Conservation (phyloP, 1,140 invertebrate genomes). For the Aphis gossypii region DNA sequence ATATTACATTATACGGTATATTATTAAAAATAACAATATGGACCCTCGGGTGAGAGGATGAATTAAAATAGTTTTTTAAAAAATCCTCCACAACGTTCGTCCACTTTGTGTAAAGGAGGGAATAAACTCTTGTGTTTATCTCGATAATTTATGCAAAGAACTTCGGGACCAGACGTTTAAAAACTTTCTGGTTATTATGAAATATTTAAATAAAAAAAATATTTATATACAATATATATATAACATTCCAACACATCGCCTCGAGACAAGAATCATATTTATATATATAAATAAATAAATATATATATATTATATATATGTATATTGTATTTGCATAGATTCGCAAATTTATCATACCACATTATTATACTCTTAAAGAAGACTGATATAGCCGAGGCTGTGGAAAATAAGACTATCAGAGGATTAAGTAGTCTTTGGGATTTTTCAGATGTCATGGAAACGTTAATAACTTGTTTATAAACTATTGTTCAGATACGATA, state of each 20-base stretch:
- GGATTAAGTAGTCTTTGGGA: background rate
- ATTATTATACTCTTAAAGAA: background rate
- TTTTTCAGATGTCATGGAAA: background rate
- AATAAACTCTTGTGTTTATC: background rate
- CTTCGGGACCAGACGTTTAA: conserved; percentile 20
- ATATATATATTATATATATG: background rate
- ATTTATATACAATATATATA: background rate
- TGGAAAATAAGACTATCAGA: background rate
- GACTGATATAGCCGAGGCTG: background rate
- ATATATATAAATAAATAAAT: too few species aligned
- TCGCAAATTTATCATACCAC: background rate
- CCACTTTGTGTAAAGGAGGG: too few species aligned
- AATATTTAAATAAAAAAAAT: background rate
- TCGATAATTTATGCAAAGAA: conserved; percentile 22
- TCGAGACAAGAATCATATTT: background rate
- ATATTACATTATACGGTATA: background rate
- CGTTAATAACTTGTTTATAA: background rate
- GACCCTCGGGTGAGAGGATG: background rate
- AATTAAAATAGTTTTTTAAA: background rate
- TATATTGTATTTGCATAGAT: too few species aligned
- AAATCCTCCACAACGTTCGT: background rate
- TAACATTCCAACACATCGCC: background rate
- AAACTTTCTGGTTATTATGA: background rate
- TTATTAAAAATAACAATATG: background rate
- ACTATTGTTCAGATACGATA: background rate